These are phyloP conservation scores for Colaptes auratus DNA, from an alignment of 2,113 vertebrate genomes.

Conservation along the genomic window DNA sequence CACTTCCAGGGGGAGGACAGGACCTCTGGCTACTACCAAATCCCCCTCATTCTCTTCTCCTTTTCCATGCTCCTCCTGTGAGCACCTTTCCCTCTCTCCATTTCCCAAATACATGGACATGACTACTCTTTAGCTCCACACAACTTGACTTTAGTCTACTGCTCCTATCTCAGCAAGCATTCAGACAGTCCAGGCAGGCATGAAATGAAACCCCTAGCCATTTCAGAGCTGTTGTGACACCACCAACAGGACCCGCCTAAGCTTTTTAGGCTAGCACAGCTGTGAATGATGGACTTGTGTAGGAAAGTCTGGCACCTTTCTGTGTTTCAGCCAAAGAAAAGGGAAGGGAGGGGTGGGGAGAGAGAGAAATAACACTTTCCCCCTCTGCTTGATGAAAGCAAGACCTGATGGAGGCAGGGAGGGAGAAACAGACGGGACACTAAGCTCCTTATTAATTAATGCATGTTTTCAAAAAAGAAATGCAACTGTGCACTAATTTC, in stretches of 20 bases:
- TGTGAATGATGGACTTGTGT: not conserved
- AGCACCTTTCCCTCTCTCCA: not conserved
- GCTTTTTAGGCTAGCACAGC: not conserved
- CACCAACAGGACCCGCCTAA: not conserved
- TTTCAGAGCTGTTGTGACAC: not conserved
- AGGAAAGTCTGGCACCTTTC: constrained; percentile 17
- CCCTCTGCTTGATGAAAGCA: constrained; percentile 18
- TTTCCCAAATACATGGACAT: rapidly evolving
- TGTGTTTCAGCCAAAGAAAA: constrained; percentile 26
- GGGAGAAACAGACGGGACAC: constrained; percentile 7
- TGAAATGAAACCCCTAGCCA: rapidly evolving
- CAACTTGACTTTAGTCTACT: not conserved
- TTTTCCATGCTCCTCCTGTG: not conserved
- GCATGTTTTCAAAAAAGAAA: constrained; percentile 54
- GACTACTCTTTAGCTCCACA: not conserved
- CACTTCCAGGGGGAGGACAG: not conserved
- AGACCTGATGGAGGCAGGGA: not conserved
- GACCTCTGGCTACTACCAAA: not conserved
- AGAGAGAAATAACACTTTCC: not conserved
- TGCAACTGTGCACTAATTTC: constrained; percentile 31
- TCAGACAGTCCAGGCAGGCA: not conserved
- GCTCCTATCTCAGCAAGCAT: not conserved
- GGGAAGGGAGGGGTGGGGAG: not conserved
- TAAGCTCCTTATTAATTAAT: constrained; percentile 69
- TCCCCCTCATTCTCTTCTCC: not conserved